phyloP scores from a whole-genome alignment of 53 echinoderm and acorn worm genomes.

The Paelopatides confundens region DNA sequence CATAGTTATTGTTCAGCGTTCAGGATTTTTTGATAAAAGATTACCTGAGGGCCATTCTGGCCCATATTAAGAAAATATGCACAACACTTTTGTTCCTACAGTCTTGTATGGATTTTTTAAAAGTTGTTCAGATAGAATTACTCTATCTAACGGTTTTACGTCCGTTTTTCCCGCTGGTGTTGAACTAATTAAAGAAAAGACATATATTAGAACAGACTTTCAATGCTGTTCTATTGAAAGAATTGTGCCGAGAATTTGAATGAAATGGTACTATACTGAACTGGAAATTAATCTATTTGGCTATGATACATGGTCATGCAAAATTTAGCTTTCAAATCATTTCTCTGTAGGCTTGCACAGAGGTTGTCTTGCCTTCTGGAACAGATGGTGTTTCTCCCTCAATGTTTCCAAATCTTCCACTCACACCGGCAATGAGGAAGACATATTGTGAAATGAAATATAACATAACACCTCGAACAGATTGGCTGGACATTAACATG shows the following conservation, averaged over 20 bases:
- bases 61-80: no score
- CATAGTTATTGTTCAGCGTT: no score
- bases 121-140: no score
- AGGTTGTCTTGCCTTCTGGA: conserved; percentile 77
- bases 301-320: neutral
- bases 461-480: conserved; percentile 72
- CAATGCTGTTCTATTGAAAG: no score
- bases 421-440: conserved; percentile 75
- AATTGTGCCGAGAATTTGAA: no score
- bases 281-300: neutral
- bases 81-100: no score
- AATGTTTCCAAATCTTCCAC: conserved; percentile 89
- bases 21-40: no score
- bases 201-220: neutral
- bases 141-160: no score
- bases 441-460: conserved; percentile 77
- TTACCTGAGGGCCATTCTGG: no score
- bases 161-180: no score
- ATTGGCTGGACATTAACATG: conserved; percentile 79
- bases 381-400: conserved; percentile 66
- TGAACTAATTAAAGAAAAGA: no score
- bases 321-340: neutral
- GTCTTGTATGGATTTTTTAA: no score
- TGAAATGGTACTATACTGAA: neutral
- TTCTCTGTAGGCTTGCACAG: conserved; percentile 78